phyloP scores from a whole-genome alignment of 35 echinoderm and acorn worm species.

The Eucidaris tribuloides region DNA sequence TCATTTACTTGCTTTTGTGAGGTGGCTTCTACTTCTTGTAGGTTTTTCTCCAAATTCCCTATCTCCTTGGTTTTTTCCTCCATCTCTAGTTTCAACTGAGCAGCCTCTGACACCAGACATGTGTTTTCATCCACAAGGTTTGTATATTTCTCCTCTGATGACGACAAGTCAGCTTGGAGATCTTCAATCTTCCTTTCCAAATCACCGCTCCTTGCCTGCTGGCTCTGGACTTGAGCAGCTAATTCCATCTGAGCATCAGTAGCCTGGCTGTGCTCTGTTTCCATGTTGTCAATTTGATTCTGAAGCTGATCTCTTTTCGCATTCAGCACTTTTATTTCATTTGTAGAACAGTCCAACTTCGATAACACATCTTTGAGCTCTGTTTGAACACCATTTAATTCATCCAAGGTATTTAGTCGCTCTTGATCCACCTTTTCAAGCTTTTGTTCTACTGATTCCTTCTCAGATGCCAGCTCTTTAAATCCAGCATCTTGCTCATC shows the following conservation, averaged over 20 bases:
- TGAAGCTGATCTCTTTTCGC: neutral
- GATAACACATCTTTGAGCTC: neutral
- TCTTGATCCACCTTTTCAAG: neutral
- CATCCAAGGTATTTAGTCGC: neutral
- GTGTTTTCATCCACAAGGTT: neutral
- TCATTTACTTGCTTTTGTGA: too few relatives aligned
- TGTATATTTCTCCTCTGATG: constrained; percentile 23
- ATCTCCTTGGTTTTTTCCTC: neutral
- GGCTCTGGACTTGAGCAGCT: neutral
- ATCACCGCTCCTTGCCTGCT: constrained; percentile 16
- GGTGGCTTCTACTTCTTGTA: neutral
- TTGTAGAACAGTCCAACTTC: neutral
- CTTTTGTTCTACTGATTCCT: constrained; percentile 26
- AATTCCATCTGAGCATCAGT: neutral
- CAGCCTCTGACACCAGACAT: constrained; percentile 2
- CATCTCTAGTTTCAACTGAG: neutral
- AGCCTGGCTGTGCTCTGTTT: neutral
- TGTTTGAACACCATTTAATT: neutral
- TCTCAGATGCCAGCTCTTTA: neutral
- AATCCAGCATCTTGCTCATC: neutral
- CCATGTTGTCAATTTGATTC: constrained; percentile 13
- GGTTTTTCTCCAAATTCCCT: neutral
- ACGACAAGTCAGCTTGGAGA: neutral
- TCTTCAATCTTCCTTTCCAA: constrained; percentile 10
- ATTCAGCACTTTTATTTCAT: neutral